These are phyloP conservation scores for Cephus nigrinus DNA, from an alignment of 2,888 invertebrate genomes.

Conservation along the genomic window DNA sequence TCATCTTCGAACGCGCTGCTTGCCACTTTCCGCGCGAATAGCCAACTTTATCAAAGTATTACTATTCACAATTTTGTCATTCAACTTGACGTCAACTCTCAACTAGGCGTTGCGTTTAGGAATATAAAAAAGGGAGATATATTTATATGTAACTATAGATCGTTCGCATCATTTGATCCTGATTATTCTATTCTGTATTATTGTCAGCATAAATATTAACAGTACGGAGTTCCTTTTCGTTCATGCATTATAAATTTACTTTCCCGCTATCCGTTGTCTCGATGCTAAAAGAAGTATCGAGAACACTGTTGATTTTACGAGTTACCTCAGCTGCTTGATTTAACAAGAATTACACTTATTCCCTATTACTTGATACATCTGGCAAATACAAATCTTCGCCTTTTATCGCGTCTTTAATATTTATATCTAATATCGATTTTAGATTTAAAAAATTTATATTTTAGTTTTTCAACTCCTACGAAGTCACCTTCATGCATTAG, in stretches of 20 bases:
- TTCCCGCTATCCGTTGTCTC: too few relatives aligned
- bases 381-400: background rate
- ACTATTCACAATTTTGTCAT: background rate
- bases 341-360: too few relatives aligned
- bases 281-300: too few relatives aligned
- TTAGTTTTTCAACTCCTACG: background rate
- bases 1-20: constrained; percentile 1
- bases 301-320: too few relatives aligned
- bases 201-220: background rate
- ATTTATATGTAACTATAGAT: background rate
- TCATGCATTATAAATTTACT: too few relatives aligned
- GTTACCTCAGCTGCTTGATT: too few relatives aligned
- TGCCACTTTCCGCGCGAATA: background rate
- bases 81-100: background rate
- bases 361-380: background rate
- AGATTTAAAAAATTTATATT: background rate
- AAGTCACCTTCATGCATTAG: background rate
- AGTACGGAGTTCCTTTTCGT: too few relatives aligned
- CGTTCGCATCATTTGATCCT: background rate
- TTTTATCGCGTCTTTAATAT: background rate
- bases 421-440: background rate
- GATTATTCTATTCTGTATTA: background rate
- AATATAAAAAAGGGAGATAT: background rate
- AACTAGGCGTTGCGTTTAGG: background rate
- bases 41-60: background rate